These are phyloP conservation scores for Bombus superbus DNA, from an alignment of 1,140 invertebrate genomes.

Conservation along the genomic window DNA sequence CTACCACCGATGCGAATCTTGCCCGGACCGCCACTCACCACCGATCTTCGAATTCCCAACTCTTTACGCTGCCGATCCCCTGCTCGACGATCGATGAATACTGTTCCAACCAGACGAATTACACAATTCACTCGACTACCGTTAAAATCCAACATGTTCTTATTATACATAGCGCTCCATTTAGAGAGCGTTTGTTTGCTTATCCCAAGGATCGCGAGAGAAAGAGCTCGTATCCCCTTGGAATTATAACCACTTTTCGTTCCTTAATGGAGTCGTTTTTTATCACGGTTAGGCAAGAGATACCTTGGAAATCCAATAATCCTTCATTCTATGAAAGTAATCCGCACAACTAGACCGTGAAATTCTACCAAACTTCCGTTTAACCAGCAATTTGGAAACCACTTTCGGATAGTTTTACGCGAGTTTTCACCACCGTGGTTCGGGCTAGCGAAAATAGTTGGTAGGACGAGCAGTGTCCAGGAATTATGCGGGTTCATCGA, in stretches of 20 bases:
- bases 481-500: neutral
- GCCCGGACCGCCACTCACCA: neutral
- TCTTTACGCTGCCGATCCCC: neutral
- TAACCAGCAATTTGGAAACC: neutral
- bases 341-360: neutral
- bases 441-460: neutral
- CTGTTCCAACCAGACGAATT: neutral
- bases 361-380: neutral
- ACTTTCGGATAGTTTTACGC: neutral
- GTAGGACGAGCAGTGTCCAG: neutral
- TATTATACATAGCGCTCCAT: neutral
- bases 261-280: neutral
- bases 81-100: neutral
- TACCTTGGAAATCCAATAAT: neutral
- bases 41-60: conserved; percentile 1
- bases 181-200: neutral
- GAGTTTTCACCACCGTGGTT: neutral
- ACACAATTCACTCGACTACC: neutral
- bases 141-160: neutral
- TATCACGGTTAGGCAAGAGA: neutral
- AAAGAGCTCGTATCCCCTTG: neutral
- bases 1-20: neutral
- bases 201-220: neutral
- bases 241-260: neutral
- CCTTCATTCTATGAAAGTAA: neutral